These are phyloP conservation scores for Lithophane leautieri DNA, from an alignment of 2,888 invertebrate genomes.

Conservation along the genomic window DNA sequence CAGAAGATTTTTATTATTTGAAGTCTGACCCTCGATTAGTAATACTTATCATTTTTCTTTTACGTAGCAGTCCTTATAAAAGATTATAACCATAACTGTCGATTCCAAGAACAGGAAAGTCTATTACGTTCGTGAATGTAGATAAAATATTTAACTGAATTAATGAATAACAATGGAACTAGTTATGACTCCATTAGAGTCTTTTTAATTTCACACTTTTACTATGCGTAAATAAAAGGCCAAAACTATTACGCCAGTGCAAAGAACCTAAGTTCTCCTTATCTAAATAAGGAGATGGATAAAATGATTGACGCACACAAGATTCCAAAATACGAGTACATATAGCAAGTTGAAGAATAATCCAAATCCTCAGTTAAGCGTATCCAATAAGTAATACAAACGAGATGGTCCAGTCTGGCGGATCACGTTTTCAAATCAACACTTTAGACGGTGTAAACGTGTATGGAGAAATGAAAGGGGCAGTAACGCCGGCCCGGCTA, in stretches of 20 bases:
- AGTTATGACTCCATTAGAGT: slow-evolving; percentile 8
- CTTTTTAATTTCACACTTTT: background rate
- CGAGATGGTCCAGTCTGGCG: slow-evolving; percentile 56
- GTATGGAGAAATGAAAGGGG: slow-evolving; percentile 63
- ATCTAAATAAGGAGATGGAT: background rate
- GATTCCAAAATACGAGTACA: slow-evolving; percentile 32
- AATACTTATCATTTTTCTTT: slow-evolving; percentile 49
- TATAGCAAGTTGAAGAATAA: slow-evolving; percentile 39
- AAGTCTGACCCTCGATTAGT: slow-evolving; percentile 43
- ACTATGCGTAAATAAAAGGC: background rate
- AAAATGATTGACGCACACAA: slow-evolving; percentile 15
- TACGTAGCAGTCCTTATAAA: slow-evolving; percentile 24
- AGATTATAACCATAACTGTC: slow-evolving; percentile 36
- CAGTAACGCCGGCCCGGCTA: slow-evolving; percentile 54
- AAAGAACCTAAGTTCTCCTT: too few species aligned
- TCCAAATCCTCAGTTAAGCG: slow-evolving; percentile 35
- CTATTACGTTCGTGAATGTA: slow-evolving; percentile 5
- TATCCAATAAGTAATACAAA: slow-evolving; percentile 64
- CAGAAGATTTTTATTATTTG: slow-evolving; percentile 42
- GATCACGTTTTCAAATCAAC: slow-evolving; percentile 73
- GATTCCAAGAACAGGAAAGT: slow-evolving; percentile 16
- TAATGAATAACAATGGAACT: slow-evolving; percentile 12
- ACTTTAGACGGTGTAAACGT: slow-evolving; percentile 68
- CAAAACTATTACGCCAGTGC: background rate
- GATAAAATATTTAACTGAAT: slow-evolving; percentile 9